Evolutionary conservation across 2,888 invertebrate species (phyloP).

Genomic region (Melipona beecheii): DNA sequence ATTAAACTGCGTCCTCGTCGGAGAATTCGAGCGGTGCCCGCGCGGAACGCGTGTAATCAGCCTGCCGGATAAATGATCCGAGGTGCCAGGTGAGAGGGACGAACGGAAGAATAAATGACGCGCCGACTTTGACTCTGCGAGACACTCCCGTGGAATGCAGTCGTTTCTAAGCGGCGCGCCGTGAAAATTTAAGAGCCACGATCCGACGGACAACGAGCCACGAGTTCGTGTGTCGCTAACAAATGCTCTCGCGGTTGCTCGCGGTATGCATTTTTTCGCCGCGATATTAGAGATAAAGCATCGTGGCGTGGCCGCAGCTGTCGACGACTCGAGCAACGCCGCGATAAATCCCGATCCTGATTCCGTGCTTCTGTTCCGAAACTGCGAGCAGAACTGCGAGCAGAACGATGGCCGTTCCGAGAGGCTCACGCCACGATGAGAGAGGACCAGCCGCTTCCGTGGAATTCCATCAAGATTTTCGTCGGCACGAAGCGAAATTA

Average conservation of each 20-base stretch:
- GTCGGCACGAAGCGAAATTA: slow-evolving; percentile 57
- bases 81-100: slow-evolving; percentile 49
- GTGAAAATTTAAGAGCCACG: slow-evolving; percentile 20
- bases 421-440: background rate
- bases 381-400: background rate
- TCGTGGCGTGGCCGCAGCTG: background rate
- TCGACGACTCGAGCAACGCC: background rate
- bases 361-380: slow-evolving; percentile 13
- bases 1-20: slow-evolving; percentile 54
- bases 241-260: background rate
- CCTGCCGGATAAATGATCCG: slow-evolving; percentile 53
- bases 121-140: slow-evolving; percentile 24
- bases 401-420: slow-evolving; percentile 3
- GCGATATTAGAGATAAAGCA: background rate
- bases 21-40: slow-evolving; percentile 32
- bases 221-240: background rate
- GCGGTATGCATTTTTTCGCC: slow-evolving; percentile 3
- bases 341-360: background rate
- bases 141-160: slow-evolving; percentile 45
- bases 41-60: slow-evolving; percentile 51
- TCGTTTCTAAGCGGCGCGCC: slow-evolving; percentile 12
- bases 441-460: slow-evolving; percentile 8
- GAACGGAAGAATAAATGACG: slow-evolving; percentile 46
- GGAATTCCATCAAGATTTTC: slow-evolving; percentile 60
- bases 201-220: no score